Evolutionary conservation across 2,888 invertebrate species (phyloP).

Genomic region (Drosophila aldrichi): DNA sequence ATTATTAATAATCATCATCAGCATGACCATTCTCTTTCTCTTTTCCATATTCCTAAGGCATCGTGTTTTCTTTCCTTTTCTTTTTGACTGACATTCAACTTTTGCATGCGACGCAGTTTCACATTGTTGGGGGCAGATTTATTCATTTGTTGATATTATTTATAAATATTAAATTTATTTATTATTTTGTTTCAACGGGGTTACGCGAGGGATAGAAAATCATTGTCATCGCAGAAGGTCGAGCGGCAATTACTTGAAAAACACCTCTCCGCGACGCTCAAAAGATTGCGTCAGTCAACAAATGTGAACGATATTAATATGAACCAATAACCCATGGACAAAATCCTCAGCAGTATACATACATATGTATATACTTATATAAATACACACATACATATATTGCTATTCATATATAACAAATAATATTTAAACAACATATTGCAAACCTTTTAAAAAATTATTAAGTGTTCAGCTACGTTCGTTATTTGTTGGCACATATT

Average conservation of each 20-base stretch:
- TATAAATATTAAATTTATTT: slow-evolving; percentile 7
- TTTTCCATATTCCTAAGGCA: slow-evolving; percentile 39
- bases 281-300: slow-evolving; percentile 67
- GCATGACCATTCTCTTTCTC: slow-evolving; percentile 1
- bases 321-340: slow-evolving; percentile 46
- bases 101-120: slow-evolving; percentile 63
- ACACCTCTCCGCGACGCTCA: slow-evolving; percentile 48
- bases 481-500: slow-evolving; percentile 51
- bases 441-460: slow-evolving; percentile 68
- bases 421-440: slow-evolving; percentile 71
- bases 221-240: slow-evolving; percentile 76
- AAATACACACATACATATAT: not conserved
- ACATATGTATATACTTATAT: not conserved
- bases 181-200: slow-evolving; percentile 15
- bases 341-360: slow-evolving; percentile 13
- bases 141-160: slow-evolving; percentile 26
- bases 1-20: not conserved
- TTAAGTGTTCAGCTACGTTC: slow-evolving; percentile 52
- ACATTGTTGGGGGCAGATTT: slow-evolving; percentile 16
- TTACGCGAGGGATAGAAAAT: slow-evolving; percentile 40
- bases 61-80: slow-evolving; percentile 11
- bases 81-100: slow-evolving; percentile 69
- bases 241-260: slow-evolving; percentile 60
- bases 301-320: slow-evolving; percentile 54
- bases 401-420: slow-evolving; percentile 32